phyloP scores from a whole-genome alignment of 2,797 vertebrate species.

The Chrysocyon brachyurus region DNA sequence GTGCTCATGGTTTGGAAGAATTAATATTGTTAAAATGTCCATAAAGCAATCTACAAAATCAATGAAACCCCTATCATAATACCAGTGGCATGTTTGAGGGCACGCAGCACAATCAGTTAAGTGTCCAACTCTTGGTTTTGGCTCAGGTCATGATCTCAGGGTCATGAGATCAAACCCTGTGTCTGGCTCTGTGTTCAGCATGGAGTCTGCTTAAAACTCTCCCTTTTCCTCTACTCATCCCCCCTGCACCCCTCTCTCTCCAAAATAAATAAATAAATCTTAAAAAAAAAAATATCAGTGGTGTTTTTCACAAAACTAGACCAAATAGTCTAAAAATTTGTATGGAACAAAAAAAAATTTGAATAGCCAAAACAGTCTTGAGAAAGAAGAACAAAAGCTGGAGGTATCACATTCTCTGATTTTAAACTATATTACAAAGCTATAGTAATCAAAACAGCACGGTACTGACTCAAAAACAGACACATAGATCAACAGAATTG shows the following conservation, averaged over 20 bases:
- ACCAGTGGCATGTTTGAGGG: not conserved
- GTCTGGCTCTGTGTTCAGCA: not conserved
- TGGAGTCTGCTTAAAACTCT: not conserved
- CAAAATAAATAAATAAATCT: not conserved
- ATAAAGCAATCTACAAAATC: not conserved
- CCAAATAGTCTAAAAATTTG: not conserved
- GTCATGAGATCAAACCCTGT: not conserved
- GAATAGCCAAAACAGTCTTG: not conserved
- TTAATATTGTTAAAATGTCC: not conserved
- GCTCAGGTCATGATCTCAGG: not conserved
- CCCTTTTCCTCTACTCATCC: not conserved
- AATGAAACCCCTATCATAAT: not conserved
- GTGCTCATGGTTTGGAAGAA: not conserved
- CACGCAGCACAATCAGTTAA: not conserved
- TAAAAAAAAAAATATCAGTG: not conserved
- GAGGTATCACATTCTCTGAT: not conserved
- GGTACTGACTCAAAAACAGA: not conserved
- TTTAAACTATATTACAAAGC: not conserved
- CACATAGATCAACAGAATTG: not conserved
- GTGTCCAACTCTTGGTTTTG: not conserved
- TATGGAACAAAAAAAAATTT: not conserved
- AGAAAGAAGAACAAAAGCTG: not conserved
- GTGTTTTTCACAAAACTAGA: not conserved
- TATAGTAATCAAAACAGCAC: not conserved
- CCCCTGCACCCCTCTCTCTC: not conserved